Evolutionary conservation across 2,888 invertebrate genomes (phyloP).

Genomic region (Pecten maximus): DNA sequence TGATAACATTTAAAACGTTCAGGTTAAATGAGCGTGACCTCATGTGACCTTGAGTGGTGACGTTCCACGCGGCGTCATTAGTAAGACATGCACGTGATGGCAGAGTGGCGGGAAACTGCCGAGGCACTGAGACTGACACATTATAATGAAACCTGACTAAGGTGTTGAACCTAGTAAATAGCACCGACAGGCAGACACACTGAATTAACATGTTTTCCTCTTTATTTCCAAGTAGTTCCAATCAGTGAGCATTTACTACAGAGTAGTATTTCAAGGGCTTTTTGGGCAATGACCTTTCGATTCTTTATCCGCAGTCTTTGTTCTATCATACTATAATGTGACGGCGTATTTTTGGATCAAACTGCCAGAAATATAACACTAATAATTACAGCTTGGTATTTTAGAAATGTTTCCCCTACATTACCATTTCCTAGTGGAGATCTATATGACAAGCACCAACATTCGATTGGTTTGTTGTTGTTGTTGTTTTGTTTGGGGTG

Average conservation of each 20-base stretch:
- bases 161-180: background rate
- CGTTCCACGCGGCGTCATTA: background rate
- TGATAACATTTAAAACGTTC: background rate
- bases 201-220: background rate
- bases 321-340: background rate
- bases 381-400: background rate
- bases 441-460: too few relatives aligned
- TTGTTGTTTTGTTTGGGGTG: too few relatives aligned
- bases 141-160: background rate
- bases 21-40: background rate
- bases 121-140: background rate
- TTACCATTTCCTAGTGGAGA: background rate
- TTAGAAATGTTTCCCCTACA: background rate
- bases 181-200: background rate
- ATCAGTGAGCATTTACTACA: background rate
- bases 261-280: background rate
- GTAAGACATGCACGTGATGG: background rate
- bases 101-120: background rate
- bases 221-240: background rate
- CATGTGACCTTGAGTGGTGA: background rate
- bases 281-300: background rate
- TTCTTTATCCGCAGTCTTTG: background rate
- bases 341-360: slow-evolving; percentile 10
- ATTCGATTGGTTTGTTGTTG: too few relatives aligned
- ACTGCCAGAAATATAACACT: background rate